Evolutionary conservation across 2,888 invertebrate genomes (phyloP), one percentile per base, ranked within the genome.

Genomic region (Leptothorax acervorum): DNA sequence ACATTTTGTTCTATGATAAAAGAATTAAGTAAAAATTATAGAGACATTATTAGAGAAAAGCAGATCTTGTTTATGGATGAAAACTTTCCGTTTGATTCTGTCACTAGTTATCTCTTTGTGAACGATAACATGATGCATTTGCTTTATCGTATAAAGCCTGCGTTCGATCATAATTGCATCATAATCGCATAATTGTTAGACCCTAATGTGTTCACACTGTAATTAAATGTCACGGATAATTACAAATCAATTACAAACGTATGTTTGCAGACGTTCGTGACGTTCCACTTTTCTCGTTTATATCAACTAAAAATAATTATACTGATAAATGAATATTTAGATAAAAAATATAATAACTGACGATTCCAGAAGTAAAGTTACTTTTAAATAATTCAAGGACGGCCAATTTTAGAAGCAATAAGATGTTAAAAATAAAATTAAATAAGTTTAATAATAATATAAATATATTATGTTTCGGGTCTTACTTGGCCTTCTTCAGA

Each of bases 151-250:
- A 45, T 75, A 63, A 63, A 63, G 63, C 18, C n/a, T 35, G 45
- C 12, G 45, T 35, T 28, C 9, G 42, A 28, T 12, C 75, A 48
- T 75, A 74, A 74, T 42, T 15, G 42, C 28, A 63, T 62, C 75
- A 48, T 75, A 74, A 74, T 42, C n/a, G 42, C 28, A 63, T 62
- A 35, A 35, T 35, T 15, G 28, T 57, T 45, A 12, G 15, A 12
- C n/a, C 2, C 18, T n/a, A 74, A 63, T 35, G n/a, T n/a, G 15
- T 75, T 31, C 42, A 42, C 18, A 12, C 31, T 4, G 12, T 45
- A 74, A 62, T 63, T 75, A 31, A 74, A 62, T 23, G 39, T 57
- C 42, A 28, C 28, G 15, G 31, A 60, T 62, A 62, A 74, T 62
- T 45, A 45, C 60, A 42, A 31, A 60, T 60, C n/a, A 74, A 63